Base-by-base conservation (phyloP, 1,140 invertebrate genomes). In the Nilaparvata lugens region DNA sequence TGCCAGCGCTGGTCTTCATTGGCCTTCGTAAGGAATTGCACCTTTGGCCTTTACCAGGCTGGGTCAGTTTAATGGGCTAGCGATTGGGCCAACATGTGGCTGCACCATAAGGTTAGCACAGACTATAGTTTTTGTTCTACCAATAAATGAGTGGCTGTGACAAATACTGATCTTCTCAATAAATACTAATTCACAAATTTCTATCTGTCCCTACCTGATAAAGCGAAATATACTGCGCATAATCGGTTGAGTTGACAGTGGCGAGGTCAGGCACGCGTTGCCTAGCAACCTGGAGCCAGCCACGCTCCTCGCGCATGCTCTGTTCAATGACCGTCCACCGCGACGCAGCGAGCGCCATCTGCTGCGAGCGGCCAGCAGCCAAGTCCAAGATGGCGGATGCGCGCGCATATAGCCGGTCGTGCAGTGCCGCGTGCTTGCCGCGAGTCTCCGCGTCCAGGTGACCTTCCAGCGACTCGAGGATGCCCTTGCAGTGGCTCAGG, bases 391-490 rank as follows among this genome's bases (percentile, higher is more conserved):
- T 82, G 13, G 77, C 72, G 3, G 82, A 85, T 18, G 89, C 88
- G 67, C 81, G 77, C 56, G 83, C 79, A 67, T 91, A 87, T 3
- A 93, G 73, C 48, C 84, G 79, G 66, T 84, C 82, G 70, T 93
- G 89, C n/a, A 91, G 69, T 21, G 81, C 77, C 0, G 86, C 81
- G 73, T 88, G 84, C 67, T 83, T 83, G 13, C 80, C 77, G 59
- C 85, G 81, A 0, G 89, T 91, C 71, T 88, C 87, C 16, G 75
- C 78, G 68, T 93, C 90, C 13, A 93, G 75, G 72, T 91, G 89
- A 63, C 84, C 83, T 73, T 92, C 89, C 14, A 93, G 70, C 0
- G 89, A 91, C 72, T 93, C 89, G 18, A 94, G 73, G 63, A 92
- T 89, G 21, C 84, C 84, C 66, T 86, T 79, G 66, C 90, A 93